These are phyloP conservation scores for Cistogaster globosa DNA, from an alignment of 2,888 invertebrate species.

Conservation along the genomic window DNA sequence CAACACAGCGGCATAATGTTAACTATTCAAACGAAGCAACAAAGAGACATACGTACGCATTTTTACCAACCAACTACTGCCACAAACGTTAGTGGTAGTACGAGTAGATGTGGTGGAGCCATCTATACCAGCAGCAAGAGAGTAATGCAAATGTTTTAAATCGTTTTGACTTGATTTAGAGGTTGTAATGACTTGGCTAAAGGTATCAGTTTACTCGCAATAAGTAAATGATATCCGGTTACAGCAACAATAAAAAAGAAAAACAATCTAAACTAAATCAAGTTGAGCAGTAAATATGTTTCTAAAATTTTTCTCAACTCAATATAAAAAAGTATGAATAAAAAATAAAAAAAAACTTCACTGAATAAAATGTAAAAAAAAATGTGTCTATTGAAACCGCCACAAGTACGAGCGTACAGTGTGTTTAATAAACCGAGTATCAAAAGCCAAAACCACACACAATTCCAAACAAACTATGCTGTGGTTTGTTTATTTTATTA, in stretches of 20 bases:
- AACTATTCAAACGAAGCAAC: conserved; percentile 51
- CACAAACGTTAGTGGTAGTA: conserved; percentile 36
- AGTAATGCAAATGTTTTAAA: conserved; percentile 70
- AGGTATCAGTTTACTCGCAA: conserved; percentile 69
- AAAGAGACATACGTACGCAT: neutral
- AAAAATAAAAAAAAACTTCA: no score
- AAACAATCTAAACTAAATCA: conserved; percentile 38
- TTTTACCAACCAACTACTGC: conserved; percentile 22
- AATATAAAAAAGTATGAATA: neutral
- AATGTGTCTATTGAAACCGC: conserved; percentile 48
- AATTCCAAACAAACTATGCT: conserved; percentile 71
- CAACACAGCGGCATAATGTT: conserved; percentile 61
- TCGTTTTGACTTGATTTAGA: conserved; percentile 72
- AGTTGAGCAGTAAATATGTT: conserved; percentile 39
- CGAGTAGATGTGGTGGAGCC: neutral
- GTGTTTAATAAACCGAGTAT: conserved; percentile 56
- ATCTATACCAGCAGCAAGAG: conserved; percentile 22
- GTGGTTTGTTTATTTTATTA: conserved; percentile 57
- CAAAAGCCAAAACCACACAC: conserved; percentile 69
- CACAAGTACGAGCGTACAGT: conserved; percentile 38
- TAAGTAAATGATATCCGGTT: conserved; percentile 71
- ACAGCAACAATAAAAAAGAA: conserved; percentile 55
- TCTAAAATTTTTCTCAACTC: conserved; percentile 44
- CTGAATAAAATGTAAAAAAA: neutral
- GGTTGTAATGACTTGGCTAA: conserved; percentile 72